Conservation (phyloP, 2,888 invertebrate species). For the Cephus nigrinus region DNA sequence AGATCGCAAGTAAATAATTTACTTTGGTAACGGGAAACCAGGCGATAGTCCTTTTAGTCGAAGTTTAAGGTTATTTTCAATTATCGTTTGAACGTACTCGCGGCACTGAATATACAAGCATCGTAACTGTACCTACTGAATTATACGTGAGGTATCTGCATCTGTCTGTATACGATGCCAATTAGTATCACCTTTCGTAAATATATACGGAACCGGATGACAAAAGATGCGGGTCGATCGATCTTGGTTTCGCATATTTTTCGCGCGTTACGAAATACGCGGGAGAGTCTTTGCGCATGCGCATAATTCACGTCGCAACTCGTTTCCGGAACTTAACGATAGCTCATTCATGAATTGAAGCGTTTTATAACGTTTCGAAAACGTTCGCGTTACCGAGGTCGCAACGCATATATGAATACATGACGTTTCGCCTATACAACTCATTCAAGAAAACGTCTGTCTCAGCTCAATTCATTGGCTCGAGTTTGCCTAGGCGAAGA, state of each 20-base stretch:
- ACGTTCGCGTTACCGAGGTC: not conserved
- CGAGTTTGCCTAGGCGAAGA: not conserved
- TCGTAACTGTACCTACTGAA: not conserved
- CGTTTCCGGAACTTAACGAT: not conserved
- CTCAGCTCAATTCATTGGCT: not conserved
- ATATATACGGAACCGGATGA: not conserved
- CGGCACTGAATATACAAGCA: not conserved
- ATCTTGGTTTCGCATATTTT: not conserved
- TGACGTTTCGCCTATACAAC: not conserved
- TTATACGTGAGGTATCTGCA: not conserved
- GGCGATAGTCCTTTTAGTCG: not conserved
- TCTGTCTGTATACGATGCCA: not conserved
- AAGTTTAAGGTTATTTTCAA: not conserved
- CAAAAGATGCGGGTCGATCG: not conserved
- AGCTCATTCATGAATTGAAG: constrained; percentile 52
- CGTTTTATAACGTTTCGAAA: not conserved
- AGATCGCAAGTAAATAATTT: not conserved
- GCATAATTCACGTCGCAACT: not conserved
- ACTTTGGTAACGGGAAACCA: not conserved
- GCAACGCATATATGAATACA: not conserved
- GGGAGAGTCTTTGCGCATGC: not conserved
- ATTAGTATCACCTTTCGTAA: not conserved
- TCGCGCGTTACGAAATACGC: not conserved
- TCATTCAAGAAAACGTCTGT: not conserved
- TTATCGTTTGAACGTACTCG: not conserved